Evolutionary conservation across 2,797 vertebrate species (phyloP).

Genomic region (Coilia nasus): DNA sequence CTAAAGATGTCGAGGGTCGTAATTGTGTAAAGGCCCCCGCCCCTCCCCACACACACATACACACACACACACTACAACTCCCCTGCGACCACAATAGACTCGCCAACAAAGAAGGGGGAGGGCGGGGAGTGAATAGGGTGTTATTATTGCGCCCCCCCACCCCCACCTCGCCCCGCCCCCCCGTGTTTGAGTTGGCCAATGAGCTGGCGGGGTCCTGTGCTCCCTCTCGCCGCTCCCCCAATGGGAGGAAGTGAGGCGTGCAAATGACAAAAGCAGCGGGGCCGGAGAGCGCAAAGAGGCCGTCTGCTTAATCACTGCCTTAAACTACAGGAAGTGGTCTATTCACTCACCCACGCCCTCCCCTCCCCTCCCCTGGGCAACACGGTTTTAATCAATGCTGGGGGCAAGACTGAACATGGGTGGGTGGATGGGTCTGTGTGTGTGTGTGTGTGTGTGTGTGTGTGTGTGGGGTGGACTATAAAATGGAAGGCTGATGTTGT

Average conservation of each 20-base stretch:
- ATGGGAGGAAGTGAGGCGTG: constrained; percentile 78
- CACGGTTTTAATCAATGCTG: constrained; percentile 58
- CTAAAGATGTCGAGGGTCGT: constrained; percentile 67
- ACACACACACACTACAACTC: constrained; percentile 51
- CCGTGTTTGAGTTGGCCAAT: constrained; percentile 68
- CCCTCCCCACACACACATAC: constrained; percentile 21
- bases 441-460: not conserved
- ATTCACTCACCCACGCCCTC: constrained; percentile 61
- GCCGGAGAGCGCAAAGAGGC: constrained; percentile 73
- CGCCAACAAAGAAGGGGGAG: constrained; percentile 55
- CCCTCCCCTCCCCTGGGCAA: constrained; percentile 53
- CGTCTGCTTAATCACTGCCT: constrained; percentile 78
- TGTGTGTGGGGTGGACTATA: not conserved
- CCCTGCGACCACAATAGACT: constrained; percentile 56
- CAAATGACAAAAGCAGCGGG: constrained; percentile 72
- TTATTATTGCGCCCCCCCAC: constrained; percentile 42
- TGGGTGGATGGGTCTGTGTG: not conserved
- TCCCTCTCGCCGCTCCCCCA: constrained; percentile 53
- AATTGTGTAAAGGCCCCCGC: constrained; percentile 65
- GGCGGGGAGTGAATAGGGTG: constrained; percentile 35
- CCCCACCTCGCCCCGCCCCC: constrained; percentile 70
- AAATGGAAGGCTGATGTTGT: not conserved
- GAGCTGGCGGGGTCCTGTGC: constrained; percentile 60
- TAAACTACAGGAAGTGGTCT: constrained; percentile 76
- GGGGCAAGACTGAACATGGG: constrained; percentile 33